phyloP scores from a whole-genome alignment of 2,888 invertebrate species.

The Macrosiphum euphorbiae region DNA sequence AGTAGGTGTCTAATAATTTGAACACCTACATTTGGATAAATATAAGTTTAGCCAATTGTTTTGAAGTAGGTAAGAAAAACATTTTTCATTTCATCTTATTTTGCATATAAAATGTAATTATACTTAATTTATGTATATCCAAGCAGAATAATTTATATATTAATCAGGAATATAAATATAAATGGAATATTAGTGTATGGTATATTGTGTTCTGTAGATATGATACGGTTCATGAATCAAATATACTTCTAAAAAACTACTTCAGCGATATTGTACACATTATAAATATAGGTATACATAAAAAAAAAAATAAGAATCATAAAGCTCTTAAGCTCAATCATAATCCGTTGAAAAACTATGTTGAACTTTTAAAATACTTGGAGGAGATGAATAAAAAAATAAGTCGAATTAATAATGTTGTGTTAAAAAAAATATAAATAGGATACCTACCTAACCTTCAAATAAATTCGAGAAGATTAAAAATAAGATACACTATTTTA shows the following conservation, averaged over 20 bases:
- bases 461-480: not conserved
- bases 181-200: not conserved
- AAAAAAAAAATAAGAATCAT: not conserved
- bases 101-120: not conserved
- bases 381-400: not conserved
- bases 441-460: not conserved
- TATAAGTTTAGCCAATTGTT: not conserved
- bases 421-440: not conserved
- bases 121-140: not conserved
- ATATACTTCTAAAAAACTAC: conserved; percentile 30
- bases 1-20: not conserved
- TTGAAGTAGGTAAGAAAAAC: not conserved
- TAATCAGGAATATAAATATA: not conserved
- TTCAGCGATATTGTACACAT: not conserved
- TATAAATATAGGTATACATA: not conserved
- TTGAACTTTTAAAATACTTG: not conserved
- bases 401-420: not conserved
- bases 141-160: conserved; percentile 11
- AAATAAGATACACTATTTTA: not conserved
- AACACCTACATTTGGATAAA: not conserved
- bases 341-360: not conserved
- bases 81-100: not conserved
- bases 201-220: not conserved
- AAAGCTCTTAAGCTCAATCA: not conserved
- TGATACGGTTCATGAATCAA: conserved; percentile 12